phyloP scores from a whole-genome alignment of 2,113 vertebrate genomes.

The Callorhinus ursinus region DNA sequence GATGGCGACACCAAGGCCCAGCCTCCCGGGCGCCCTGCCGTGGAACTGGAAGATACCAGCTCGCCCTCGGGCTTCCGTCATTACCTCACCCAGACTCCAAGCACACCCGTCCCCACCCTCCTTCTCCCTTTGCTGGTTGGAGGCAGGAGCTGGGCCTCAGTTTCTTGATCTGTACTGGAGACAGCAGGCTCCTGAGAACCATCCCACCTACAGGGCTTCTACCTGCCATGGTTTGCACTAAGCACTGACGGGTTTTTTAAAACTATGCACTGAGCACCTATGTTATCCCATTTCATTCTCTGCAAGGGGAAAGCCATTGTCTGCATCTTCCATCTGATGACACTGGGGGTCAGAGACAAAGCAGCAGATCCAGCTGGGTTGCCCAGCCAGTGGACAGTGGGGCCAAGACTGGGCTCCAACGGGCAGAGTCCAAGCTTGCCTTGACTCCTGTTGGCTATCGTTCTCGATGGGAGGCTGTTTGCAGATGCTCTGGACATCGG shows the following conservation, averaged over 20 bases:
- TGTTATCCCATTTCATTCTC: background rate
- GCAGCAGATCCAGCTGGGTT: background rate
- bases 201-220: background rate
- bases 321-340: background rate
- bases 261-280: background rate
- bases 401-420: background rate
- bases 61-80: background rate
- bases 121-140: background rate
- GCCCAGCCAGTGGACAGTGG: background rate
- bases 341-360: background rate
- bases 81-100: background rate
- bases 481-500: background rate
- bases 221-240: background rate
- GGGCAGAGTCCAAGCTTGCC: background rate
- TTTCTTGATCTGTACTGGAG: background rate
- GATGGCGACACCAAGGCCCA: background rate
- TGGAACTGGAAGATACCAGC: no score
- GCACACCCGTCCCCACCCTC: background rate
- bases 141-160: background rate
- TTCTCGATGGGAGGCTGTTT: background rate
- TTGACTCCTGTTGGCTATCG: background rate
- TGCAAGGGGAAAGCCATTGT: background rate
- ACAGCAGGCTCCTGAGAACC: background rate
- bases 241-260: background rate
- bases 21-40: background rate